Base-by-base conservation (phyloP, 2,797 vertebrate genomes). In the Pangasius krempfi region DNA sequence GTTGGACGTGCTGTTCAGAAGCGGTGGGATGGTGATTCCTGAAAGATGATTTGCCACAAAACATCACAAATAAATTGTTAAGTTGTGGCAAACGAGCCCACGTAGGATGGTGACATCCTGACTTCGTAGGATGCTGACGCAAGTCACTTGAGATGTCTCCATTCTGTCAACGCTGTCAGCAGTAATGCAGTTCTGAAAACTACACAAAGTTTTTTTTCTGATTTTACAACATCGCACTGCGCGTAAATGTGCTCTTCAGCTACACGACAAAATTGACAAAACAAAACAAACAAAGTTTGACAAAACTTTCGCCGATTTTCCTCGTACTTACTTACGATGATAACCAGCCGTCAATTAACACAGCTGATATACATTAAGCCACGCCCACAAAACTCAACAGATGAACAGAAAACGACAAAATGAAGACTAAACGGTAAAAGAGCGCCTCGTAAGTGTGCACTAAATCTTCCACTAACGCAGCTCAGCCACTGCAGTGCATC, bases 1-100 rank as follows among this genome's bases (percentile, higher is more conserved):
- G 95, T 99, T 99, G 93, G 98, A 99, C 1, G 98, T 99, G 93
- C 98, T 99, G 94, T 99, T 99, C 89, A 99, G 96, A 94, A 99
- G 97, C 60, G 96, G 97, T 47, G 98, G 98, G 93, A 99, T 99
- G 20, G 98, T 99, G 89, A 97, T 99, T 89, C 98, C 98, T 99
- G 94, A 78, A 84, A 79, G 60, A 64, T 4, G 30, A 12, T 64
- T 10, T 37, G 9, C 18, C 47, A 75, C 27, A 73, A 58, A 44
- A 18, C 64, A 52, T 37, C 30, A 27, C 18, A 56, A 5, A 37
- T 25, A 37, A 27, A 5, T 1, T 7, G 13, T 60, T 40, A 60
- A 60, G 33, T 6, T 25, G 33, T 4, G 4, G 33, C 18, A 33
- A 14, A 9, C 1, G 25, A n/a, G 47, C 27, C 16, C n/a, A 4